A percentile compares a stretch with the other conserved stretches of the same genome.
These are phyloP conservation scores for Aphelenchoides avenae DNA, from an alignment of 1,140 invertebrate species.

Conservation along the genomic window DNA sequence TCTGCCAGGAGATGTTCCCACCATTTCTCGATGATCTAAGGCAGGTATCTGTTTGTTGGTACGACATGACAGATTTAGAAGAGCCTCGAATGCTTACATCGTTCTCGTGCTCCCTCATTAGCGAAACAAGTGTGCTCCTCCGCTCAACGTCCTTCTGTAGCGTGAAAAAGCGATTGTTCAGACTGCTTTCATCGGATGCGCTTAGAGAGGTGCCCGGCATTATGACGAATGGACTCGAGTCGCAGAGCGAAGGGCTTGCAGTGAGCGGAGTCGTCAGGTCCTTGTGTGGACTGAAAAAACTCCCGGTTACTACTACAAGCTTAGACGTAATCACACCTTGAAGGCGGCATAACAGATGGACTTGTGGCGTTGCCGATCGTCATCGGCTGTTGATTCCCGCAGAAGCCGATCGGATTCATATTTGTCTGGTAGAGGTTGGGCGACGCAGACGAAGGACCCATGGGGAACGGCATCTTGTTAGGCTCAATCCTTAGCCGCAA, in stretches of 20 bases:
- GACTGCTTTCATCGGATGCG: constrained; percentile 68
- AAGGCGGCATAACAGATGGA: too few species aligned
- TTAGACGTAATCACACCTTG: too few species aligned
- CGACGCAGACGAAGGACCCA: constrained; percentile 45
- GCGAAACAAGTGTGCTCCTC: constrained; percentile 79
- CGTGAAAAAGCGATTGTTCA: constrained; percentile 75
- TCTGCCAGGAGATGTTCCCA: constrained; percentile 43
- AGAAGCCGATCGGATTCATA: neutral
- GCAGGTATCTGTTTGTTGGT: constrained; percentile 3
- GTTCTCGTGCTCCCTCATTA: constrained; percentile 78
- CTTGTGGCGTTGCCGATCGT: neutral
- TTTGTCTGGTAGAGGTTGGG: constrained; percentile 9
- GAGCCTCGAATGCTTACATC: constrained; percentile 63
- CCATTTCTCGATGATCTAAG: constrained; percentile 61
- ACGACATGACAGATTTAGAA: neutral
- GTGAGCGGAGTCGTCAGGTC: constrained; percentile 46
- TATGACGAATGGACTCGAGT: constrained; percentile 44
- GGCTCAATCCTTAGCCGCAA: constrained; percentile 35
- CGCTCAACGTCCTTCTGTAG: constrained; percentile 94
- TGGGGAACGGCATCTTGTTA: too few species aligned
- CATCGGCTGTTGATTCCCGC: neutral
- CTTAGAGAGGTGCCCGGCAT: constrained; percentile 41
- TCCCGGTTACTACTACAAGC: neutral
- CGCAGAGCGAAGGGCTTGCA: constrained; percentile 60
- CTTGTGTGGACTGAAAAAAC: constrained; percentile 42